Evolutionary conservation across 2,888 invertebrate species (phyloP).

Genomic region (Ectemnius cavifrons): DNA sequence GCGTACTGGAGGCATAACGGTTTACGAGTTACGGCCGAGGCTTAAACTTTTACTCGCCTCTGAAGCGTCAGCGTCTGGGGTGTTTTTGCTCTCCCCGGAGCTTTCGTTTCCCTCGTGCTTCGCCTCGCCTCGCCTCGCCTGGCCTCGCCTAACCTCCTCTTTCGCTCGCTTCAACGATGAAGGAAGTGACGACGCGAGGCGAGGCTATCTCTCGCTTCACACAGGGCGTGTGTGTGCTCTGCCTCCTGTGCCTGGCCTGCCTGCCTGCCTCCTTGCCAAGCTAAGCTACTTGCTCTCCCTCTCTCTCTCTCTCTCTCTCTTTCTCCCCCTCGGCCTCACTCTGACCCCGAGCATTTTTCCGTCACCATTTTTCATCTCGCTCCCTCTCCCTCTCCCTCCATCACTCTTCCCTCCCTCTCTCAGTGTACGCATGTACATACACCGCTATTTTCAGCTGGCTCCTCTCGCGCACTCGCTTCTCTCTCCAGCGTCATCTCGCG

Average conservation of each 20-base stretch:
- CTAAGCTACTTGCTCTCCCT: too few species aligned
- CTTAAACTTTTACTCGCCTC: conserved; percentile 71
- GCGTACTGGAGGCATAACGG: conserved; percentile 67
- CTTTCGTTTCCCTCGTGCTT: conserved; percentile 2
- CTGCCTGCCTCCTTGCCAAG: too few species aligned
- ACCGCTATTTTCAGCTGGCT: too few species aligned
- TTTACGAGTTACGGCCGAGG: conserved; percentile 68
- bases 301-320: not conserved
- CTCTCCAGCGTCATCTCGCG: conserved; percentile 18
- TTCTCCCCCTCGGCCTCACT: not conserved
- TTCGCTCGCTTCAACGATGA: not conserved
- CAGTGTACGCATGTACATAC: conserved; percentile 5
- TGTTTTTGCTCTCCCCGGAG: conserved; percentile 60
- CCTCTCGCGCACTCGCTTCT: conserved; percentile 8
- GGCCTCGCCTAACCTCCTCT: not conserved
- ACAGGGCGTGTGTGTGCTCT: too few species aligned
- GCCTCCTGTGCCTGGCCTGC: too few species aligned
- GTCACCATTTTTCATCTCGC: conserved; percentile 26
- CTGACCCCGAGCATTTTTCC: conserved; percentile 19
- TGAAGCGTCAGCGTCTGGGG: conserved; percentile 70
- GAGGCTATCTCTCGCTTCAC: not conserved
- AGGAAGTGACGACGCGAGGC: conserved; percentile 7
- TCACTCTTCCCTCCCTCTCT: conserved; percentile 23
- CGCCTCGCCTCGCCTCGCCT: not conserved
- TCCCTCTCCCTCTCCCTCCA: conserved; percentile 21